Evolutionary conservation across 2,113 vertebrate genomes (phyloP).

Genomic region (Leptodactylus fuscus): DNA sequence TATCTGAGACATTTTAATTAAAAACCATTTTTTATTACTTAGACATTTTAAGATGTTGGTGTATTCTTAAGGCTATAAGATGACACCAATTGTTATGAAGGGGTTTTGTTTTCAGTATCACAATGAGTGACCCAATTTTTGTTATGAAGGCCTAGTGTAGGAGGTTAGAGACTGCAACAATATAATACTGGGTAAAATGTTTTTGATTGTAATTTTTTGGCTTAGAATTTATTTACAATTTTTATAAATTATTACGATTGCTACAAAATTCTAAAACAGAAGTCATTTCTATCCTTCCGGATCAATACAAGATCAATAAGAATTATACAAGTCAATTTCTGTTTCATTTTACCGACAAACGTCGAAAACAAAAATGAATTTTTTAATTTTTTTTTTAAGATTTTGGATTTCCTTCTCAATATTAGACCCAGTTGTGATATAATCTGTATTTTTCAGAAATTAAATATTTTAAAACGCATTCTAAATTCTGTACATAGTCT

Average conservation of each 20-base stretch:
- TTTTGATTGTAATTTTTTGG: background rate
- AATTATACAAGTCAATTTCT: background rate
- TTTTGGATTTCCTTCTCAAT: background rate
- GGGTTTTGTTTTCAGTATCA: conserved; percentile 12
- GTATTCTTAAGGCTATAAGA: background rate
- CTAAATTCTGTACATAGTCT: background rate
- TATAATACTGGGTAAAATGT: background rate
- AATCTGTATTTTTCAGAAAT: background rate
- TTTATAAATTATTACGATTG: background rate
- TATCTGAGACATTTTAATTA: too few relatives aligned
- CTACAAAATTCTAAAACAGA: background rate
- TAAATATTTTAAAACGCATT: background rate
- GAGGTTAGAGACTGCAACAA: background rate
- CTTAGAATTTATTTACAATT: background rate
- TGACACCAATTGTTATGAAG: background rate
- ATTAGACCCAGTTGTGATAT: background rate
- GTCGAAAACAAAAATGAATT: too few relatives aligned
- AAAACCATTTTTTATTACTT: too few relatives aligned
- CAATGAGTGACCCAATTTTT: background rate
- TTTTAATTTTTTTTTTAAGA: too few relatives aligned
- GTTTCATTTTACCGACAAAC: background rate
- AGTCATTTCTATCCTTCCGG: background rate
- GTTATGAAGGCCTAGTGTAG: background rate
- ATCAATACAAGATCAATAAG: background rate
- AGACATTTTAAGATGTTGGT: background rate